phyloP scores from a whole-genome alignment of 2,888 invertebrate species.

The Zelleria hepariella region DNA sequence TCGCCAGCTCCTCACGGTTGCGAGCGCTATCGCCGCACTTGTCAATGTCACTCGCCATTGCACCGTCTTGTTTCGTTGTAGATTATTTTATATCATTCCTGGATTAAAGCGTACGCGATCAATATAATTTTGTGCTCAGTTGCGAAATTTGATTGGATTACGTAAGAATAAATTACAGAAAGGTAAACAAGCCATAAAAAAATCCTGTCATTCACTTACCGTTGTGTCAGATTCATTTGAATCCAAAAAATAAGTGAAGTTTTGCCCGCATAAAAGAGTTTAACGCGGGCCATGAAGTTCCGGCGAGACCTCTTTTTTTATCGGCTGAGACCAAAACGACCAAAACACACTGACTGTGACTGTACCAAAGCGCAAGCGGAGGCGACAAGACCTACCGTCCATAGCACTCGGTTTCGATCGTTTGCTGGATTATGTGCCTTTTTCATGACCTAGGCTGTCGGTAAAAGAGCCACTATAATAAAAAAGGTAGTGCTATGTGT shows the following conservation, averaged over 20 bases:
- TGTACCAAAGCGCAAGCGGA: too few relatives aligned
- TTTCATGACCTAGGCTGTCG: too few relatives aligned
- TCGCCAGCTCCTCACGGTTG: conserved; percentile 16
- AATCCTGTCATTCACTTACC: background rate
- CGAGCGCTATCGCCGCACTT: conserved; percentile 49
- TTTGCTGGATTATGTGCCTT: too few relatives aligned
- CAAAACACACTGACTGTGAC: too few relatives aligned
- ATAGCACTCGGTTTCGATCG: too few relatives aligned
- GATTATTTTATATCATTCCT: background rate
- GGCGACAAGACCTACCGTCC: too few relatives aligned
- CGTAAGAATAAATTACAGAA: background rate
- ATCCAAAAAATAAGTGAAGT: background rate
- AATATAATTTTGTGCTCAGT: background rate
- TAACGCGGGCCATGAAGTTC: too few relatives aligned
- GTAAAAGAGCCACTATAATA: too few relatives aligned
- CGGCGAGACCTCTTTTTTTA: too few relatives aligned
- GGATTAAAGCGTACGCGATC: background rate
- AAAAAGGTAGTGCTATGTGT: too few relatives aligned
- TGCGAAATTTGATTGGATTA: background rate
- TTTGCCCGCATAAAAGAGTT: background rate
- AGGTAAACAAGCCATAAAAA: background rate
- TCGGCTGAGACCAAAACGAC: too few relatives aligned
- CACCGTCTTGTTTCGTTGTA: background rate
- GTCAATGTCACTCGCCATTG: background rate
- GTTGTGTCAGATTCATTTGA: background rate